Conservation (phyloP, 2,113 vertebrate genomes). For the Benitochromis conjunctus region DNA sequence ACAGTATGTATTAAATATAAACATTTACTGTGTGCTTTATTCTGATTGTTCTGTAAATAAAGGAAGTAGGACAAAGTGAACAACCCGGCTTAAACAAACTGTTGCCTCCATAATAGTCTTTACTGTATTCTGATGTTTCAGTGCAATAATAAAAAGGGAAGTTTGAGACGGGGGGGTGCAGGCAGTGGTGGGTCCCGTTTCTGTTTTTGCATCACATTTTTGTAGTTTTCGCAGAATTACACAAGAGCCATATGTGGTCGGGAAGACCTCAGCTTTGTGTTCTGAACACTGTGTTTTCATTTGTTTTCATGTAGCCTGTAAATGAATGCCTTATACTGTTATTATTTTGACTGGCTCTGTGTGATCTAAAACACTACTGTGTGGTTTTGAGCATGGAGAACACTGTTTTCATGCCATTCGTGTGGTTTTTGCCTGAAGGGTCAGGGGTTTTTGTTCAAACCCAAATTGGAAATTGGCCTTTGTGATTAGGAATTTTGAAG, state of each 20-base stretch:
- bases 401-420: neutral
- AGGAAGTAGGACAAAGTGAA: neutral
- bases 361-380: neutral
- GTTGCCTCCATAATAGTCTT: neutral
- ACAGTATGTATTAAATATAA: neutral
- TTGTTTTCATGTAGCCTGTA: neutral
- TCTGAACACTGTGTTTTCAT: neutral
- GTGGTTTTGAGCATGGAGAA: neutral
- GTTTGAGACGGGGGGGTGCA: neutral
- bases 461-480: neutral
- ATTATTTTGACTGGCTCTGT: neutral
- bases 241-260: neutral
- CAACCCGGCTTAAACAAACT: neutral
- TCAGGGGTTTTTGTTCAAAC: neutral
- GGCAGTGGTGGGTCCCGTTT: neutral
- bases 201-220: neutral
- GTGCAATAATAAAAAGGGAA: neutral
- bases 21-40: neutral
- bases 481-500: neutral
- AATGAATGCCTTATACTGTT: neutral
- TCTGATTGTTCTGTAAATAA: neutral
- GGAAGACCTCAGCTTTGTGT: neutral
- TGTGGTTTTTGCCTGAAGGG: neutral
- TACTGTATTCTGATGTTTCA: neutral
- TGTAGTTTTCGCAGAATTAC: neutral